These are phyloP conservation scores for Anisognathus igniventris DNA, from an alignment of 2,797 vertebrate species.

Conservation along the genomic window DNA sequence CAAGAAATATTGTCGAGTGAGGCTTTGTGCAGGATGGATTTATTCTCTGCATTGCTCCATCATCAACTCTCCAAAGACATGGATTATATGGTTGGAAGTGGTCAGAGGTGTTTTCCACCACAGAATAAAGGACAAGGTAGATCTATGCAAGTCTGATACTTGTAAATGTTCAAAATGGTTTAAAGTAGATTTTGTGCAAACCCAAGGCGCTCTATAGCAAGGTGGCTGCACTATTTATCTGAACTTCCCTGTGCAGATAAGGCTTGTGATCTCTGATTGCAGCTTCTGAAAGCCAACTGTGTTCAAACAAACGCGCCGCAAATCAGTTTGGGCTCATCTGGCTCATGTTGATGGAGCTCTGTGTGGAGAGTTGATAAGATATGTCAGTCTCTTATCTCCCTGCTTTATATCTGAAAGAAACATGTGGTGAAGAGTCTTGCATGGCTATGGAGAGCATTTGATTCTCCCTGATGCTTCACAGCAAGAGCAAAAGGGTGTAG, in stretches of 20 bases:
- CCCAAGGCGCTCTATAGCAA: background rate
- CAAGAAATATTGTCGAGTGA: background rate
- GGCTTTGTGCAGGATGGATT: background rate
- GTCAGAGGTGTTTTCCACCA: background rate
- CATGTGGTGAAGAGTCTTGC: background rate
- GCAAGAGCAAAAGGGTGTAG: background rate
- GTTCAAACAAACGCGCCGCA: background rate
- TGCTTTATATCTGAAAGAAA: background rate
- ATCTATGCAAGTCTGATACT: background rate
- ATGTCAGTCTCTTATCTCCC: background rate
- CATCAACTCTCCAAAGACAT: background rate
- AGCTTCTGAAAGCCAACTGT: background rate
- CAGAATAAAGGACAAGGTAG: background rate
- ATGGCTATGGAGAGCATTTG: background rate
- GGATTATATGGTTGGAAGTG: background rate
- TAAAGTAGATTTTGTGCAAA: background rate
- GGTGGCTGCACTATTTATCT: background rate
- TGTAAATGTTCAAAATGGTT: background rate
- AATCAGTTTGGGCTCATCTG: background rate
- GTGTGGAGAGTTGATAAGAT: constrained; percentile 31
- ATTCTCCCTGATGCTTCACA: background rate
- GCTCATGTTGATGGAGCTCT: background rate
- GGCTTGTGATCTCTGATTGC: background rate
- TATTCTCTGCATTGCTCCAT: background rate
- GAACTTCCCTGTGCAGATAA: background rate